A percentile compares a stretch with the other conserved stretches of the same genome.
Evolutionary conservation across 2,113 vertebrate genomes (phyloP).

Genomic region (Microtus montanus): DNA sequence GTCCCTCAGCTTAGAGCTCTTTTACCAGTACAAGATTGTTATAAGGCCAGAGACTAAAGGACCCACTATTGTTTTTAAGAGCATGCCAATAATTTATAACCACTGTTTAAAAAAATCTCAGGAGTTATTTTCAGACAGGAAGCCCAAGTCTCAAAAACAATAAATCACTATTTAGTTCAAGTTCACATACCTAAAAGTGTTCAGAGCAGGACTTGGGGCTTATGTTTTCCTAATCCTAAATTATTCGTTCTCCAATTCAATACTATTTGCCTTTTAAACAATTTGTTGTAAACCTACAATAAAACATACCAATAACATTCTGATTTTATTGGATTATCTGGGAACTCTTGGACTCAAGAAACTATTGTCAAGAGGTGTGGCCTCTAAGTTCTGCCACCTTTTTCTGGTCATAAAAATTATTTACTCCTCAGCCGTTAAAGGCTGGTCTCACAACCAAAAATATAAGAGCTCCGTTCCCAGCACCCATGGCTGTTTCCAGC

Average conservation of each 20-base stretch:
- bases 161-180: neutral
- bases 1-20: neutral
- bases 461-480: no score
- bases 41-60: neutral
- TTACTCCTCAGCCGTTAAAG: neutral
- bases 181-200: neutral
- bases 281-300: neutral
- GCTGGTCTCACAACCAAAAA: no score
- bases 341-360: neutral
- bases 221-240: neutral
- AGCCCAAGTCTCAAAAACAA: neutral
- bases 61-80: constrained; percentile 12
- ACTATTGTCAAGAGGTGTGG: constrained; percentile 13
- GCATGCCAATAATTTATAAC: constrained; percentile 11
- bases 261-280: neutral
- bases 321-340: neutral
- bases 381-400: neutral
- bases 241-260: neutral
- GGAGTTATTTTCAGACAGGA: neutral
- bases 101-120: constrained; percentile 4
- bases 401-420: constrained; percentile 26
- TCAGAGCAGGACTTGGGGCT: neutral
- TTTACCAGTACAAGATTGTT: neutral
- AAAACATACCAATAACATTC: neutral
- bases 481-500: no score